These are phyloP conservation scores for Oplegnathus fasciatus DNA, from an alignment of 2,113 vertebrate genomes.

Conservation along the genomic window DNA sequence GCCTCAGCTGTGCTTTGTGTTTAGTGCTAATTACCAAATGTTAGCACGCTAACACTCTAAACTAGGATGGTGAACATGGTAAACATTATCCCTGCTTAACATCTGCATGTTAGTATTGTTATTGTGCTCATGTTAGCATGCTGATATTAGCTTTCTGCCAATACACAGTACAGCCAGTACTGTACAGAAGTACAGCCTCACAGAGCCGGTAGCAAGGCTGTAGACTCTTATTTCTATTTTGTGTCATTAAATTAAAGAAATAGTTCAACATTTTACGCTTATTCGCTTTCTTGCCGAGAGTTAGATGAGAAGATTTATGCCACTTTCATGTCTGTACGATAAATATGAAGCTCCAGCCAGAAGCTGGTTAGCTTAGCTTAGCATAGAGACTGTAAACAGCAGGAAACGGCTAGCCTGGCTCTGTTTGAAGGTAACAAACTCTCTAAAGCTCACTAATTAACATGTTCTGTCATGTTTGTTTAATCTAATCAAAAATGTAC, in stretches of 20 bases:
- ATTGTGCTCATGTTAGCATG: no score
- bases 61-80: no score
- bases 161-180: no score
- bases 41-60: background rate
- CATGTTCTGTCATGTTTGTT: no score
- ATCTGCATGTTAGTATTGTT: background rate
- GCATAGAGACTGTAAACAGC: background rate
- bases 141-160: no score
- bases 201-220: background rate
- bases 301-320: background rate
- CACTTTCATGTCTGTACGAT: no score
- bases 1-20: background rate
- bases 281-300: background rate
- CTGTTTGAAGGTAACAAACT: no score
- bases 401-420: background rate
- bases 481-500: no score
- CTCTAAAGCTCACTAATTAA: no score
- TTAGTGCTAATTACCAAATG: background rate
- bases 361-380: background rate
- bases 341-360: background rate
- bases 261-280: background rate
- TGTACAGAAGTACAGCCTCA: no score
- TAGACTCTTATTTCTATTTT: background rate
- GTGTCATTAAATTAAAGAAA: no score
- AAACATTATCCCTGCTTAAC: background rate